Percentiles rank a stretch among this genome's conserved stretches.
Conservation (phyloP, 2,797 vertebrate species). For the Catamblyrhynchus diadema region DNA sequence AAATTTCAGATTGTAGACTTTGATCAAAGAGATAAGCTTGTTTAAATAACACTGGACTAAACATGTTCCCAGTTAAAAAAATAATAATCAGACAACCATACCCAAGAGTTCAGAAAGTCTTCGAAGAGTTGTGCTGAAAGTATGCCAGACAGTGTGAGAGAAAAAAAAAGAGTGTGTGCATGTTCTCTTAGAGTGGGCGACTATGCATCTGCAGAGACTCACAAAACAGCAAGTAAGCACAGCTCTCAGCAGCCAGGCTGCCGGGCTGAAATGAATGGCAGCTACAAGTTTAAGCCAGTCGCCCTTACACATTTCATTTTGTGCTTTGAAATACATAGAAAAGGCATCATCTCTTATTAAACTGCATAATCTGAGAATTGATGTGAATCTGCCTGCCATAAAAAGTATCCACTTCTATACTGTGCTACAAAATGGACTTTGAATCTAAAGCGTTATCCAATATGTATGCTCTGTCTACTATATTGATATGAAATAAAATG, state of each 20-base stretch:
- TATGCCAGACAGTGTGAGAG: slow-evolving; percentile 58
- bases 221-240: slow-evolving; percentile 61
- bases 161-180: slow-evolving; percentile 3
- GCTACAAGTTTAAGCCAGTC: background rate
- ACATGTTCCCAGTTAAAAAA: slow-evolving; percentile 54
- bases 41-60: slow-evolving; percentile 68
- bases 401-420: background rate
- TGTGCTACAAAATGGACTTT: background rate
- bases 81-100: slow-evolving; percentile 63
- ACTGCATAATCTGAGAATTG: background rate
- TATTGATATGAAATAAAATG: background rate
- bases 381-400: background rate
- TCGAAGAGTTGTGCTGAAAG: slow-evolving; percentile 72
- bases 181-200: slow-evolving; percentile 53
- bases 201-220: slow-evolving; percentile 59
- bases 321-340: background rate
- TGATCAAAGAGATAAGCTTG: slow-evolving; percentile 70
- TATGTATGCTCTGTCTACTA: background rate
- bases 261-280: slow-evolving; percentile 54
- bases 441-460: background rate
- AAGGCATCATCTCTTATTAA: background rate
- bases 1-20: slow-evolving; percentile 67
- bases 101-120: slow-evolving; percentile 67
- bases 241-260: slow-evolving; percentile 62
- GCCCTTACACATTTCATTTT: background rate